phyloP scores from a whole-genome alignment of 2,113 vertebrate species.

The Anarhynchus alexandrinus region DNA sequence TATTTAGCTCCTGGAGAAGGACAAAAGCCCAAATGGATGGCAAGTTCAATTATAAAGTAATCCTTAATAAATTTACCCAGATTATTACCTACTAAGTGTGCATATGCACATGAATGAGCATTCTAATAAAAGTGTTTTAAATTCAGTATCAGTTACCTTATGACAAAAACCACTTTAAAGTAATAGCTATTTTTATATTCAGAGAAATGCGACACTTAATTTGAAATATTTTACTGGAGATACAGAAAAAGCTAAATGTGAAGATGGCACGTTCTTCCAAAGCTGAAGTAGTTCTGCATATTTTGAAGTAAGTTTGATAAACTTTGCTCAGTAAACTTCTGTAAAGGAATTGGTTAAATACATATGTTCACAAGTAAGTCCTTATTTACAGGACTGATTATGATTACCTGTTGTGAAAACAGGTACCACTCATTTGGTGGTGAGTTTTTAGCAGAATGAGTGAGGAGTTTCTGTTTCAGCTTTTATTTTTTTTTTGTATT shows the following conservation, averaged over 20 bases:
- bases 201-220: neutral
- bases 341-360: neutral
- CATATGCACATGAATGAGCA: neutral
- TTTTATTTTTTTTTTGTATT: neutral
- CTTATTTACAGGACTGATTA: neutral
- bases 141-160: neutral
- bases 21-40: neutral
- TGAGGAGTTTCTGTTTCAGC: neutral
- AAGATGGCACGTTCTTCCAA: neutral
- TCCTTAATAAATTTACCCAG: neutral
- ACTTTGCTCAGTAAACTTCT: neutral
- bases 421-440: neutral
- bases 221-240: neutral
- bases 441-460: neutral
- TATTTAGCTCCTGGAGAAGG: neutral
- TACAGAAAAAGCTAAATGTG: neutral
- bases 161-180: neutral
- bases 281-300: neutral
- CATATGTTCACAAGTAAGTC: neutral
- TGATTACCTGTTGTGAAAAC: neutral
- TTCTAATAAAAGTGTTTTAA: neutral
- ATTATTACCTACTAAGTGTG: neutral
- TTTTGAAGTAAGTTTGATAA: neutral
- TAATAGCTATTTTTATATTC: neutral
- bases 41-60: conserved; percentile 14